Evolutionary conservation across 2,797 vertebrate species (phyloP).

Genomic region (Miichthys miiuy): DNA sequence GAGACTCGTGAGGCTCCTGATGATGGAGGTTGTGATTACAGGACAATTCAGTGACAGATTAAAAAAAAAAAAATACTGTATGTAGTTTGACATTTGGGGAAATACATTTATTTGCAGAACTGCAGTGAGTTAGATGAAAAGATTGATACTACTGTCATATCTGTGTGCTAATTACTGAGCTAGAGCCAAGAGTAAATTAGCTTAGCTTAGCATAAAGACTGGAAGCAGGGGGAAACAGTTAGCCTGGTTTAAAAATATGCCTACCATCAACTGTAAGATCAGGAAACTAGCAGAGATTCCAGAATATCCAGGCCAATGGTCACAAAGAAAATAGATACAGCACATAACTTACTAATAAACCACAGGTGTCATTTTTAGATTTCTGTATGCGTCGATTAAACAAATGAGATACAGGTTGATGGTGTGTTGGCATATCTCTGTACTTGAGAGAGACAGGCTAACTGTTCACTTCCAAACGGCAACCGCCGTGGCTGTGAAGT

Average conservation of each 20-base stretch:
- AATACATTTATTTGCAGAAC: neutral
- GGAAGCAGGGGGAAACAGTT: neutral
- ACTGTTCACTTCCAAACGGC: neutral
- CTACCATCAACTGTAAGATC: neutral
- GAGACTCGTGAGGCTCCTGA: neutral
- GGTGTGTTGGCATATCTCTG: neutral
- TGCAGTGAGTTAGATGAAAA: neutral
- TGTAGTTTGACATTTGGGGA: neutral
- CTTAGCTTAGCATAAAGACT: neutral
- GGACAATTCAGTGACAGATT: neutral
- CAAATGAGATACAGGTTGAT: neutral
- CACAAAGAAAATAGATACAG: neutral
- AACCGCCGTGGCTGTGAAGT: no score
- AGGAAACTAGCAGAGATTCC: neutral
- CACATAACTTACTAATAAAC: neutral
- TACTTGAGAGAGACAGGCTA: conserved; percentile 1
- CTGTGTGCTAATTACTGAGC: neutral
- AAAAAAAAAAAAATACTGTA: neutral
- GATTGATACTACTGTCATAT: neutral
- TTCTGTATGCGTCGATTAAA: neutral
- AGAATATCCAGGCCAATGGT: no score
- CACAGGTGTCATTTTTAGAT: neutral
- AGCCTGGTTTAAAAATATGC: neutral
- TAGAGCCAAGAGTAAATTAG: neutral
- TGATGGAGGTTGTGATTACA: neutral